phyloP scores from a whole-genome alignment of 2,113 vertebrate genomes.

The Tricholaema leucomelas region DNA sequence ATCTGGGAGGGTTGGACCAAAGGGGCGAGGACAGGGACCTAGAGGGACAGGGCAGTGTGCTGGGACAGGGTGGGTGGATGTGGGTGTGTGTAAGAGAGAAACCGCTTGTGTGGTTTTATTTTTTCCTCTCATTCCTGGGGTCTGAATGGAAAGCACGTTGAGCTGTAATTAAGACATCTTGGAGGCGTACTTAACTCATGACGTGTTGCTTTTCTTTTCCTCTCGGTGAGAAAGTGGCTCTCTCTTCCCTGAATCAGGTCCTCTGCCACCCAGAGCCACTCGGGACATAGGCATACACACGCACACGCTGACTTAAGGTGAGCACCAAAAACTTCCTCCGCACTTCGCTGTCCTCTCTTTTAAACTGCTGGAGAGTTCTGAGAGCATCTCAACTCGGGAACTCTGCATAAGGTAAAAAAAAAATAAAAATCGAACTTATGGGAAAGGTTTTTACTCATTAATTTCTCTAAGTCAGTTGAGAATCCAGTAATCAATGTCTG shows the following conservation, averaged over 20 bases:
- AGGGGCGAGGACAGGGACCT: conserved; percentile 28
- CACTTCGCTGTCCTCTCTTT: conserved; percentile 39
- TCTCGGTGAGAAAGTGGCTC: conserved; percentile 75
- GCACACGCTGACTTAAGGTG: conserved; percentile 72
- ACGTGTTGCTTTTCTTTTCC: conserved; percentile 81
- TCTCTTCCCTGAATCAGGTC: conserved; percentile 73
- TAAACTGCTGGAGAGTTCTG: conserved; percentile 38
- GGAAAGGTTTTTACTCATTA: not conserved
- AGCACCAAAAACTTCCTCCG: conserved; percentile 52
- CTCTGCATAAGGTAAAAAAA: conserved; percentile 70
- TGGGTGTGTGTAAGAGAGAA: not conserved
- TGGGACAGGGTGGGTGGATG: not conserved
- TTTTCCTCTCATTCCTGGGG: conserved; percentile 62
- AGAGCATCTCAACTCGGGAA: conserved; percentile 56
- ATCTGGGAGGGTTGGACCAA: conserved; percentile 14
- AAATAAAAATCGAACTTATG: not conserved
- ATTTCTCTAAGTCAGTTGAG: not conserved
- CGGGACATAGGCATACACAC: conserved; percentile 35
- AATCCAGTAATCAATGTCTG: not conserved
- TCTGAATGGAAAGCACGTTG: conserved; percentile 70
- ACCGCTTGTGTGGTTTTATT: not conserved
- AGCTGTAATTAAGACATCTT: conserved; percentile 78
- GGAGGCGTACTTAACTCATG: conserved; percentile 77
- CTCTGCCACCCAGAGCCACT: conserved; percentile 76
- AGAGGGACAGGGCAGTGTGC: not conserved